These are phyloP conservation scores for Crotalus adamanteus DNA, from an alignment of 2,797 vertebrate species.

Conservation along the genomic window DNA sequence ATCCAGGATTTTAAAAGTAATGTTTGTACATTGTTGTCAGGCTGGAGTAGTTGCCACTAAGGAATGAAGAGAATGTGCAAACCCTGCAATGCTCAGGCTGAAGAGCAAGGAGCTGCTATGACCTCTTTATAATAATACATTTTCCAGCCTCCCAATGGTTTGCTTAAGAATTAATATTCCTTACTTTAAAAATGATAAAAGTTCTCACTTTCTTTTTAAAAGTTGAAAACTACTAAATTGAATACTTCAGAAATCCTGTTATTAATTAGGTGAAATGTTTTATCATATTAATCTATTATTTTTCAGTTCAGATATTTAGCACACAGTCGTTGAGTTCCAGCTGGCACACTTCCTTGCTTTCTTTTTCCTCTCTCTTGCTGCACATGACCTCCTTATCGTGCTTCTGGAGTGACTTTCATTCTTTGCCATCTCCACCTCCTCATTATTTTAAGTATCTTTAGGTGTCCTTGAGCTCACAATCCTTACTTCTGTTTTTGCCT, in stretches of 20 bases:
- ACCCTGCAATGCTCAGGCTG: not conserved
- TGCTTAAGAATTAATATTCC: not conserved
- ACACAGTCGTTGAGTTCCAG: not conserved
- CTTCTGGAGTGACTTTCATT: not conserved
- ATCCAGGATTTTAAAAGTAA: not conserved
- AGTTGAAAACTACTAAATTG: not conserved
- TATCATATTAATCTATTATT: not conserved
- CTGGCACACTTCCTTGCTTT: constrained; percentile 9
- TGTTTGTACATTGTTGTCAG: not conserved
- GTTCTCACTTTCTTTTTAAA: not conserved
- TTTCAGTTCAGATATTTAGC: constrained; percentile 7
- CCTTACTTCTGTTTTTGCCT: not conserved
- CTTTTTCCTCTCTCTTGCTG: not conserved
- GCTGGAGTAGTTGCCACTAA: not conserved
- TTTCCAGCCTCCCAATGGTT: not conserved
- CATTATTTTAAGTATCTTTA: not conserved
- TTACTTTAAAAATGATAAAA: not conserved
- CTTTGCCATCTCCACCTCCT: not conserved
- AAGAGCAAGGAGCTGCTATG: not conserved
- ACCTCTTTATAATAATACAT: constrained; percentile 1
- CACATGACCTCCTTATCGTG: constrained; percentile 2
- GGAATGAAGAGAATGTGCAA: constrained; percentile 10
- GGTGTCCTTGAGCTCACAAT: not conserved
- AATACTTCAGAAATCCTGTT: not conserved
- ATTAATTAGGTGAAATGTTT: not conserved